A percentile compares a stretch with the other conserved stretches of the same genome.
Evolutionary conservation across 2,113 vertebrate genomes (phyloP).

Genomic region (Psittacula cyanocephala): DNA sequence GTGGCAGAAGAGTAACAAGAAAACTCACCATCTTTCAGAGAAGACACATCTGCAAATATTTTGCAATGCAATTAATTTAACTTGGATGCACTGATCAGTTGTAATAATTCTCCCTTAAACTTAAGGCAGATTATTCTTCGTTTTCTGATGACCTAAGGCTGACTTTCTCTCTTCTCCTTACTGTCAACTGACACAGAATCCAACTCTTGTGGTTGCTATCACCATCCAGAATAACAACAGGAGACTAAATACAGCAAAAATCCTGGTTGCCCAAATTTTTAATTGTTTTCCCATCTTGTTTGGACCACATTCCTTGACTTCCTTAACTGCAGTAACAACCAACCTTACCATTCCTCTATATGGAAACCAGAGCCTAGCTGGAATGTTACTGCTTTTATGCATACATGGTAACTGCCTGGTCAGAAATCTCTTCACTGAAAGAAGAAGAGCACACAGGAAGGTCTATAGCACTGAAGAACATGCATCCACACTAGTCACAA

Average conservation of each 20-base stretch:
- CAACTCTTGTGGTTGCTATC: neutral
- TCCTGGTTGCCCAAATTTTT: neutral
- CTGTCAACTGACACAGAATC: neutral
- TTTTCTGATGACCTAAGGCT: neutral
- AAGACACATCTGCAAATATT: neutral
- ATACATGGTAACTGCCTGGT: neutral
- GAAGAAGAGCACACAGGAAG: neutral
- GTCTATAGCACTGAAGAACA: neutral
- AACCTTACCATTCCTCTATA: neutral
- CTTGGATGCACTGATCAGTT: neutral
- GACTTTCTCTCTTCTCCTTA: neutral
- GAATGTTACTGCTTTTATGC: neutral
- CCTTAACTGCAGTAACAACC: neutral
- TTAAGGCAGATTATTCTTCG: neutral
- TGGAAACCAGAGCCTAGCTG: neutral
- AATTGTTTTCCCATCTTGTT: neutral
- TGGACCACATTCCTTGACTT: neutral
- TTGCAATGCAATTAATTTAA: neutral
- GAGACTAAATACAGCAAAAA: neutral
- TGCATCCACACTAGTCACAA: neutral
- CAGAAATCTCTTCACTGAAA: neutral
- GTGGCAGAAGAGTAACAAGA: neutral
- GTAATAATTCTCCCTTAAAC: neutral
- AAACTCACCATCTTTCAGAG: neutral
- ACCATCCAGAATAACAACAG: neutral